A percentile compares a stretch with the other conserved stretches of the same genome.
Conservation (phyloP, 2,888 invertebrate species). For the Epistrophe grossulariae region DNA sequence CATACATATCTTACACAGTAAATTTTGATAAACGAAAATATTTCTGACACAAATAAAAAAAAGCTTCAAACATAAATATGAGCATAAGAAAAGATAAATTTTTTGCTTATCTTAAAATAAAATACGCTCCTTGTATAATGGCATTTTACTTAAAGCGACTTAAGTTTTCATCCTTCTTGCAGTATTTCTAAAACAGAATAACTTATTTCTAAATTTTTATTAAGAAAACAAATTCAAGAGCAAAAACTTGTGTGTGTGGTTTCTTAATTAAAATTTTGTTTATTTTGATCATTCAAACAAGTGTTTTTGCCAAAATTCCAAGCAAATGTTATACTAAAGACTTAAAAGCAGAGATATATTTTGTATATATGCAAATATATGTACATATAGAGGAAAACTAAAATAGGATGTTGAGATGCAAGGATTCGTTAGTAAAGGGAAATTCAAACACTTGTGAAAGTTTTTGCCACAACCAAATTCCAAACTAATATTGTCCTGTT, state of each 20-base stretch:
- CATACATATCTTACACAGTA: too few relatives aligned
- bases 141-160: neutral
- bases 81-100: too few relatives aligned
- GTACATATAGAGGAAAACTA: neutral
- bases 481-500: neutral
- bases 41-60: too few relatives aligned
- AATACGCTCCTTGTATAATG: too few relatives aligned
- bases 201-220: neutral
- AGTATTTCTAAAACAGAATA: neutral
- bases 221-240: neutral
- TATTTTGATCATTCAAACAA: conserved; percentile 19
- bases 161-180: neutral
- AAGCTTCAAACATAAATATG: too few relatives aligned
- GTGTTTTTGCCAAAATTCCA: neutral
- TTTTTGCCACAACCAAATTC: neutral
- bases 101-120: too few relatives aligned
- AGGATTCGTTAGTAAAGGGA: conserved; percentile 1
- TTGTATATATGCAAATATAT: conserved; percentile 1
- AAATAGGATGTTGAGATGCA: neutral
- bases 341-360: neutral
- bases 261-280: conserved; percentile 14
- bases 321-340: neutral
- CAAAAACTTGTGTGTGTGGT: neutral
- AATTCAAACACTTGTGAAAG: neutral
- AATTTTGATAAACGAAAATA: too few relatives aligned